These are phyloP conservation scores for Vanacampus margaritifer DNA, from an alignment of 2,113 vertebrate species.

Conservation along the genomic window DNA sequence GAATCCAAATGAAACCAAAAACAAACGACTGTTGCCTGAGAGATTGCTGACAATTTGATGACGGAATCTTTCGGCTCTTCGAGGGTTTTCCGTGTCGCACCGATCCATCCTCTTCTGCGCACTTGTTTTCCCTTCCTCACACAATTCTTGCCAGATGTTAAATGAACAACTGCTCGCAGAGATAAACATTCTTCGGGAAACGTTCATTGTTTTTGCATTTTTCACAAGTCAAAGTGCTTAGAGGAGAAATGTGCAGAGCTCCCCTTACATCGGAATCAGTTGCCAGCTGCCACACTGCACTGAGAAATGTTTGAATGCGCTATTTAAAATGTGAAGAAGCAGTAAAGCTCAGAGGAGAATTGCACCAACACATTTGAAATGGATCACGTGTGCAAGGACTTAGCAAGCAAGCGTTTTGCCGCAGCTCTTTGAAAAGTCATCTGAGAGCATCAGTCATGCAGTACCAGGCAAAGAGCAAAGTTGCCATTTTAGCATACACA, in stretches of 20 bases:
- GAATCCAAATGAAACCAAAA: slow-evolving; percentile 15
- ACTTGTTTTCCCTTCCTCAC: background rate
- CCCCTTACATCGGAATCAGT: slow-evolving; percentile 9
- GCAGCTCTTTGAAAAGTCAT: slow-evolving; percentile 18
- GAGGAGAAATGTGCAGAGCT: background rate
- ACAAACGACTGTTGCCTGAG: slow-evolving; percentile 22
- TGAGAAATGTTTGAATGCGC: background rate
- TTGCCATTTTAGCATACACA: slow-evolving; percentile 26
- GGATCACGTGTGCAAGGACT: slow-evolving; percentile 1
- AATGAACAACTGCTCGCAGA: background rate
- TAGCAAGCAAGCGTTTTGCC: background rate
- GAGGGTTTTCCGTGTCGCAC: background rate
- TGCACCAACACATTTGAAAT: slow-evolving; percentile 1
- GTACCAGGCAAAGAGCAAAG: slow-evolving; percentile 1
- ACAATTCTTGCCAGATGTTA: background rate
- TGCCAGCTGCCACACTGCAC: slow-evolving; percentile 12
- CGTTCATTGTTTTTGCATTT: background rate
- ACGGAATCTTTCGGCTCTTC: background rate
- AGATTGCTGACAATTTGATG: slow-evolving; percentile 12
- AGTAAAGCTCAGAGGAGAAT: slow-evolving; percentile 6
- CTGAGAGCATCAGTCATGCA: slow-evolving; percentile 3
- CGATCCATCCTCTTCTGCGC: background rate
- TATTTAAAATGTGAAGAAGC: background rate
- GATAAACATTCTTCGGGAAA: background rate
- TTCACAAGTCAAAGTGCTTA: background rate